Percentiles rank a stretch among this genome's conserved stretches.
Evolutionary conservation across 2,113 vertebrate species (phyloP).

Genomic region (Podiceps cristatus): DNA sequence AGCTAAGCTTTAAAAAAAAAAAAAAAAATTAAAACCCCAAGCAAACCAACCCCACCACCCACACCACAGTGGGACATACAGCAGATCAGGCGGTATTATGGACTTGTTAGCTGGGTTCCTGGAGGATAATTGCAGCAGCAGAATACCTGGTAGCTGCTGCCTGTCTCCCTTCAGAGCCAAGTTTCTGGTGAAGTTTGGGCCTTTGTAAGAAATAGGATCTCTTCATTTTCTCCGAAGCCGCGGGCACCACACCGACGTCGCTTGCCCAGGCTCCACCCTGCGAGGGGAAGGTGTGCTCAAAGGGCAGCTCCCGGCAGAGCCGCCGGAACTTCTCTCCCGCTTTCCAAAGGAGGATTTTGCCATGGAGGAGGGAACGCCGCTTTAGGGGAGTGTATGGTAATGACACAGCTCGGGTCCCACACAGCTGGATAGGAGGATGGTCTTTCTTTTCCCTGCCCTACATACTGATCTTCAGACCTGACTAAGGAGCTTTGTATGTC

Average conservation of each 20-base stretch:
- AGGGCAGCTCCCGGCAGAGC: neutral
- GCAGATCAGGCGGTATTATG: neutral
- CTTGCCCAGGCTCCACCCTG: neutral
- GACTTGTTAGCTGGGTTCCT: neutral
- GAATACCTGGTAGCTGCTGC: neutral
- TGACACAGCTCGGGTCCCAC: neutral
- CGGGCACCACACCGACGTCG: fast-evolving
- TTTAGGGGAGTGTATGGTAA: neutral
- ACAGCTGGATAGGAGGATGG: neutral
- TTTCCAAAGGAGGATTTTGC: neutral
- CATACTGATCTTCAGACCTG: slow-evolving; percentile 2
- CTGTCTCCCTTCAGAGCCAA: neutral
- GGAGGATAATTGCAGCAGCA: neutral
- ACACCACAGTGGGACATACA: neutral
- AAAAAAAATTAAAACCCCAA: fast-evolving
- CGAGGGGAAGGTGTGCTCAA: neutral
- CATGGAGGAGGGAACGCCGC: fast-evolving
- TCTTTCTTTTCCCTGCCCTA: slow-evolving; percentile 32
- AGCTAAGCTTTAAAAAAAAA: neutral
- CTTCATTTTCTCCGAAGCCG: fast-evolving
- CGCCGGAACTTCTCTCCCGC: fast-evolving
- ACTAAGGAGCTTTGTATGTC: slow-evolving; percentile 32
- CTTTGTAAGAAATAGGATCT: neutral
- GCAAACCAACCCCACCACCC: neutral
- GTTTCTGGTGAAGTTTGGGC: neutral